Conservation (phyloP, 2,113 vertebrate genomes). For the Hippoglossus stenolepis region DNA sequence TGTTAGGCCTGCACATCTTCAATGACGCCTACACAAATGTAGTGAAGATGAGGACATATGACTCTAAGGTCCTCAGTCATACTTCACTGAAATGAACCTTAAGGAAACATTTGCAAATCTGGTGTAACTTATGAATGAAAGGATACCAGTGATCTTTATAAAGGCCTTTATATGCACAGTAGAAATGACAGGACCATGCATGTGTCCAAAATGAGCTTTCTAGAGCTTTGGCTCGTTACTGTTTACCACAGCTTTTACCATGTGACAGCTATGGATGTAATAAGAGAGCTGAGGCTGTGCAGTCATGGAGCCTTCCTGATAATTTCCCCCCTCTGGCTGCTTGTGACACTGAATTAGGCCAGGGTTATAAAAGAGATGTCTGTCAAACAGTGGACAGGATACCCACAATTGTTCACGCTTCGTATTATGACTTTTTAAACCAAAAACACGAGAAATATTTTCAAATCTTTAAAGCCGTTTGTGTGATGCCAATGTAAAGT, state of each 20-base stretch:
- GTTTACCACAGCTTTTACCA: slow-evolving; percentile 19
- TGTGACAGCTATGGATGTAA: slow-evolving; percentile 28
- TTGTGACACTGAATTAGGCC: not conserved
- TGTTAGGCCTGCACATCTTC: slow-evolving; percentile 1
- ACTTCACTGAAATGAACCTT: not conserved
- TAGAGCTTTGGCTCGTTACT: not conserved
- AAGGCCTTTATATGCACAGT: slow-evolving; percentile 20
- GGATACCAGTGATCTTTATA: not conserved
- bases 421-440: not conserved
- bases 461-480: not conserved
- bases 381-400: not conserved
- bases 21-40: not conserved
- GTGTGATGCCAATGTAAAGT: not conserved
- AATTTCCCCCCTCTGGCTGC: not conserved
- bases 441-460: not conserved
- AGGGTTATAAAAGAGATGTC: not conserved
- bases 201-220: not conserved
- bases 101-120: slow-evolving; percentile 2
- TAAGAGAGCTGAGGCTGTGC: not conserved
- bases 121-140: not conserved
- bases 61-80: not conserved
- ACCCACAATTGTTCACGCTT: not conserved
- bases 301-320: not conserved
- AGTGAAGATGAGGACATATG: not conserved
- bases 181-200: not conserved